Evolutionary conservation across 2,888 invertebrate genomes (phyloP), one percentile per base, ranked within the genome.

Genomic region (Muscina levida): DNA sequence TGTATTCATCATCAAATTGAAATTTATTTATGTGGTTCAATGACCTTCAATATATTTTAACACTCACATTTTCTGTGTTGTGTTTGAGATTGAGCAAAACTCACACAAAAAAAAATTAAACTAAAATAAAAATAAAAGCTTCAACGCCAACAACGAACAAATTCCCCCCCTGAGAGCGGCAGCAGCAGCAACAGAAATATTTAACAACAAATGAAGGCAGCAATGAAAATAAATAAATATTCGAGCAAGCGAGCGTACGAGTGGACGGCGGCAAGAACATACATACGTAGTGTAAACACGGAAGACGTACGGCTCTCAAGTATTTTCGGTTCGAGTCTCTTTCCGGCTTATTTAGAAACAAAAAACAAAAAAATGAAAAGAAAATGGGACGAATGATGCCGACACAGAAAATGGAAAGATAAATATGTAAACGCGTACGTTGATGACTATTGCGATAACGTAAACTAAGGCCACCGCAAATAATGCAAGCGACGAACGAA

Each of bases 161-260:
- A n/a, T n/a, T n/a, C n/a, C n/a, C n/a, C n/a, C n/a, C 56, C 68
- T 74, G 68, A 62, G 57, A 75, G n/a, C 48, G 24, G 15, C n/a
- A 22, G 37, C 62, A n/a, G 53, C 46, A 68, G 56, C n/a, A 22
- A 59, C 42, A 39, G 39, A 37, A 22, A 37, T 11, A 46, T 39
- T 59, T 57, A 74, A 44, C 44, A 37, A 71, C 44, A 59, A 68
- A 51, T 42, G 53, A 46, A 44, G 26, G n/a, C n/a, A n/a, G 56
- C 37, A 65, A 53, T 65, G 39, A 67, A 76, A 56, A 76, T 46
- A 56, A 68, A 51, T 39, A 59, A 37, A 59, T 15, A 37, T 39
- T 37, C 19, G 31, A 26, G 11, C 6, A 17, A 1, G 10, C 37
- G 10, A 11, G n/a, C n/a, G n/a, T n/a, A 39, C 37, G 39, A 15